Evolutionary conservation across 2,888 invertebrate genomes (phyloP), one percentile per base, ranked within the genome.

Genomic region (Pegoplata infirma): DNA sequence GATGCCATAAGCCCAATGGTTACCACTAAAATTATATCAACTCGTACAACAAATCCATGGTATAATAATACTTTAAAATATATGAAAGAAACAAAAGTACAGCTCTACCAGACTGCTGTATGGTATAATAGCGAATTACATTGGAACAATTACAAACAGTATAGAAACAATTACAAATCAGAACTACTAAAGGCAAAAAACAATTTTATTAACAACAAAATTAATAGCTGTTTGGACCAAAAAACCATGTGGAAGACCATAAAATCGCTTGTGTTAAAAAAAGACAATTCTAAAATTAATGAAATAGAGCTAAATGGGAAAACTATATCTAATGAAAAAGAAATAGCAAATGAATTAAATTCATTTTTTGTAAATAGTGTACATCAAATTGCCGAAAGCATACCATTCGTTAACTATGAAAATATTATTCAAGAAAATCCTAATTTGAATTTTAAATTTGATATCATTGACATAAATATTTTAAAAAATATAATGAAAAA

Each of bases 51-150:
- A 32, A 32, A 32, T 8, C 32, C 4, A 32, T 32, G 10, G 32
- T 32, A 8, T 32, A 32, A 32, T 32, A 32, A 32, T 32, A 5
- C 46, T 47, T 28, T 61, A 47, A 61, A 28, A 47, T 0, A 1
- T 28, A 61, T 61, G 61, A 61, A 61, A 47, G 12, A 61, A 61
- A 47, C 7, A 3, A 47, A 28, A 59, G 10, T 25, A 23, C 21
- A 59, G 8, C 4, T 46, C 8, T 40, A 58, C 8, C 19, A 7
- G 6, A 58, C 7, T 3, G 58, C 59, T 1, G 10, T 58, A 1
- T 58, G 59, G 23, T 16, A 16, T 5, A 58, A 40, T n/a, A 32
- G 8, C 8, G 10, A 32, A 7, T 32, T 32, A 7, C 32, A 32
- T 32, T 32, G 32, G 32, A 32, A 32, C 10, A 32, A 5, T 32